A percentile compares a stretch with the other conserved stretches of the same genome.
phyloP scores from a whole-genome alignment of 2,113 vertebrate species.

The Pseudorasbora parva region DNA sequence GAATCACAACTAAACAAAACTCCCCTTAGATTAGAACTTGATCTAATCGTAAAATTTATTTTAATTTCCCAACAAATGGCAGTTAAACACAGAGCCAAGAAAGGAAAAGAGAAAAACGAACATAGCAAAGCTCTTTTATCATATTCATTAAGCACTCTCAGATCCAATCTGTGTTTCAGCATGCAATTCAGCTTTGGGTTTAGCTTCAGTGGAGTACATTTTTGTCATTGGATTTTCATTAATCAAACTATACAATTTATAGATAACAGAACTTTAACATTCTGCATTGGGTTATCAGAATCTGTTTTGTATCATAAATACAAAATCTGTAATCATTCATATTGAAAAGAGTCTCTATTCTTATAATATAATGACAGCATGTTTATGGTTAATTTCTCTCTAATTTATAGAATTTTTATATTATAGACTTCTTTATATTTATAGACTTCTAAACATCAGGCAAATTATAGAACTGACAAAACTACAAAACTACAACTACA shows the following conservation, averaged over 20 bases:
- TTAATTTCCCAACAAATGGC: background rate
- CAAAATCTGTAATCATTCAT: background rate
- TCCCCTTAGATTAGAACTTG: background rate
- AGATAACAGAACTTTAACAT: background rate
- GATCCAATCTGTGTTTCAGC: background rate
- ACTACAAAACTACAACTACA: no score
- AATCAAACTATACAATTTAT: background rate
- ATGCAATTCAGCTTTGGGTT: background rate
- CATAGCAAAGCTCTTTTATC: background rate
- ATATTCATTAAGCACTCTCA: background rate
- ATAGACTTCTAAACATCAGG: background rate
- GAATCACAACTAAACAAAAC: conserved; percentile 11
- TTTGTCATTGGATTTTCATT: background rate
- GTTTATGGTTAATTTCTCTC: background rate
- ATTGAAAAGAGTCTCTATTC: background rate
- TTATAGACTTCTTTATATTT: no score
- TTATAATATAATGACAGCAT: background rate
- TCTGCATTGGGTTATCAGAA: no score
- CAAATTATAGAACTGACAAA: background rate
- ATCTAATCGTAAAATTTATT: conserved; percentile 6
- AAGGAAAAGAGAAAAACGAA: background rate
- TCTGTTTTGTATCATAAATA: no score
- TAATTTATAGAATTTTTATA: background rate
- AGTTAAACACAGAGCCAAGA: background rate
- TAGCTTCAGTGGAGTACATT: background rate